These are phyloP conservation scores for Odontesthes bonariensis DNA, from an alignment of 2,113 vertebrate genomes.

Conservation along the genomic window DNA sequence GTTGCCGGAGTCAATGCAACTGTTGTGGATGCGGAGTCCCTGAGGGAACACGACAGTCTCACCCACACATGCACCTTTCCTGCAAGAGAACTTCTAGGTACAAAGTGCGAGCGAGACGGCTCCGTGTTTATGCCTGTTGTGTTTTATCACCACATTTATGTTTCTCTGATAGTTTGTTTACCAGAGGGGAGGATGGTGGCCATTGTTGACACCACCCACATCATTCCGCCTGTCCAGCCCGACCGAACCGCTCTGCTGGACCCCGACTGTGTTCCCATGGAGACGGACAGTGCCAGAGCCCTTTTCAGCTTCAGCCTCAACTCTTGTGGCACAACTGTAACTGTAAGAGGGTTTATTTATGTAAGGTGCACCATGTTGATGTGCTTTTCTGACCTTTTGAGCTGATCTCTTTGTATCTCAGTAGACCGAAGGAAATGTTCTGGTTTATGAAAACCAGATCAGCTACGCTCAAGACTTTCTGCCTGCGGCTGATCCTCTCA, in stretches of 20 bases:
- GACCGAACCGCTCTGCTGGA: slow-evolving; percentile 70
- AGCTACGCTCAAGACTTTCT: slow-evolving; percentile 59
- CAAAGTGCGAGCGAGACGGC: background rate
- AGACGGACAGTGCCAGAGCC: slow-evolving; percentile 68
- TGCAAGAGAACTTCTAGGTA: slow-evolving; percentile 64
- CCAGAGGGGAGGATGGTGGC: slow-evolving; percentile 75
- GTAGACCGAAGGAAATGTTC: slow-evolving; percentile 66
- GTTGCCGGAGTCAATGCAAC: slow-evolving; percentile 40
- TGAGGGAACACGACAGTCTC: slow-evolving; percentile 26
- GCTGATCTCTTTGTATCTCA: slow-evolving; percentile 4
- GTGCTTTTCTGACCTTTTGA: background rate
- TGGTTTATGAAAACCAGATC: slow-evolving; percentile 82
- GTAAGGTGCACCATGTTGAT: background rate
- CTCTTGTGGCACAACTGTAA: slow-evolving; percentile 73
- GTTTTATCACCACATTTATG: background rate
- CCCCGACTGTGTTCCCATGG: slow-evolving; percentile 63
- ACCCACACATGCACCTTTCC: slow-evolving; percentile 59
- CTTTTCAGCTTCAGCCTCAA: slow-evolving; percentile 74
- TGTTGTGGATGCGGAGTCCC: slow-evolving; percentile 51
- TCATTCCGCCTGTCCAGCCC: slow-evolving; percentile 62
- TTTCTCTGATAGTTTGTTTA: slow-evolving; percentile 65
- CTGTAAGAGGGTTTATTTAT: slow-evolving; percentile 45
- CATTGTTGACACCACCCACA: slow-evolving; percentile 65
- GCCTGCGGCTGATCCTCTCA: slow-evolving; percentile 53
- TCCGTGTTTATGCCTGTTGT: background rate